Evolutionary conservation across 2,113 vertebrate species (phyloP), one percentile per base, ranked within the genome.

Genomic region (Cryptotis parvus): DNA sequence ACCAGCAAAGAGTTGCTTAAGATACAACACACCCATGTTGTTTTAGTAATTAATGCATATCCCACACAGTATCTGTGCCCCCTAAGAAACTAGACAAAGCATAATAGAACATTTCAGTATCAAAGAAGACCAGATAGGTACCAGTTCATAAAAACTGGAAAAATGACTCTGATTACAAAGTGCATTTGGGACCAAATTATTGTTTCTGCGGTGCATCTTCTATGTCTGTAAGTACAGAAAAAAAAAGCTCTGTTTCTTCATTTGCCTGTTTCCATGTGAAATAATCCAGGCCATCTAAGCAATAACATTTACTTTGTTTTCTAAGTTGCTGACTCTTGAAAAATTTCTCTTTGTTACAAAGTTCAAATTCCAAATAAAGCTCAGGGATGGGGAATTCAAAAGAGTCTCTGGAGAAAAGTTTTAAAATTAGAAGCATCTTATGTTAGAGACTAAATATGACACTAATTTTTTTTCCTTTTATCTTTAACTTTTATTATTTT

Each of bases 321-420:
- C 63, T 94, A 92, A 82, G 87, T 76, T 87, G 82, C 90, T 95
- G 91, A 94, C 63, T 87, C 69, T 69, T 37, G 74, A 87, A 94
- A 94, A 89, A 89, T 72, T 49, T 80, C 22, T 93, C 52, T 92
- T 93, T 94, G 78, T 94, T 92, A 41, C 82, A 94, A 93, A 94
- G 92, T 95, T 94, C 90, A 95, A 90, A 91, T 96, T 96, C 93
- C 94, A 96, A 93, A 94, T 90, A 80, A 95, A 95, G 31, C 35
- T 58, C 69, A 80, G 31, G 76, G 45, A 91, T 90, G 58, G 74
- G 43, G 61, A 93, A 96, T 87, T 95, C 74, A 87, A 84, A 78
- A 90, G 26, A 75, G 31, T 73, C 94, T 93, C 88, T n/a, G 68
- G 78, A 94, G 91, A 63, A 92, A 91, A 88, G 31, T 75, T 93